These are phyloP conservation scores for Sciurus niger DNA, from an alignment of 2,113 vertebrate genomes.

Conservation along the genomic window DNA sequence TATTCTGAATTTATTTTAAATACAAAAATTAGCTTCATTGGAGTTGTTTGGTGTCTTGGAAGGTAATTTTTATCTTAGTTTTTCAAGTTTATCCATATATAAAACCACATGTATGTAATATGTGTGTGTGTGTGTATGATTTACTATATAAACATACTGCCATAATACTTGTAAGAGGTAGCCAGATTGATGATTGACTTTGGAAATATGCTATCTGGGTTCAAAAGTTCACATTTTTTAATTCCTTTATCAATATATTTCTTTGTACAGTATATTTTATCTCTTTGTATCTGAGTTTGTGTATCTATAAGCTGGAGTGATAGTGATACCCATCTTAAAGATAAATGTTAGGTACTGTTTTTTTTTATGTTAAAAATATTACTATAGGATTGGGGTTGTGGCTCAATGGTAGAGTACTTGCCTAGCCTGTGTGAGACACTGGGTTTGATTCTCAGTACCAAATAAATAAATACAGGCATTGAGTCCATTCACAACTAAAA, in stretches of 20 bases:
- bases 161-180: background rate
- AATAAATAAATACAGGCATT: no score
- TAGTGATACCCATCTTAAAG: background rate
- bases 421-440: no score
- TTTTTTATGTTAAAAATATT: background rate
- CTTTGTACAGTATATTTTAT: background rate
- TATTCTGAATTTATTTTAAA: no score
- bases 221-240: background rate
- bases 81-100: no score
- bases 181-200: background rate
- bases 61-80: no score
- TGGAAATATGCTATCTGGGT: background rate
- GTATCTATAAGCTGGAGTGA: background rate
- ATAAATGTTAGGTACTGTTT: background rate
- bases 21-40: no score
- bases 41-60: no score
- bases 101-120: no score
- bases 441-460: no score
- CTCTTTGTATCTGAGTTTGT: background rate
- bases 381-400: no score
- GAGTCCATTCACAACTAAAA: no score
- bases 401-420: no score
- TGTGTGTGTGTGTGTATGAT: background rate
- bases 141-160: background rate
- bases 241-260: background rate